A percentile compares a stretch with the other conserved stretches of the same genome.
Evolutionary conservation across 2,113 vertebrate species (phyloP).

Genomic region (Trematocara unimaculatum): DNA sequence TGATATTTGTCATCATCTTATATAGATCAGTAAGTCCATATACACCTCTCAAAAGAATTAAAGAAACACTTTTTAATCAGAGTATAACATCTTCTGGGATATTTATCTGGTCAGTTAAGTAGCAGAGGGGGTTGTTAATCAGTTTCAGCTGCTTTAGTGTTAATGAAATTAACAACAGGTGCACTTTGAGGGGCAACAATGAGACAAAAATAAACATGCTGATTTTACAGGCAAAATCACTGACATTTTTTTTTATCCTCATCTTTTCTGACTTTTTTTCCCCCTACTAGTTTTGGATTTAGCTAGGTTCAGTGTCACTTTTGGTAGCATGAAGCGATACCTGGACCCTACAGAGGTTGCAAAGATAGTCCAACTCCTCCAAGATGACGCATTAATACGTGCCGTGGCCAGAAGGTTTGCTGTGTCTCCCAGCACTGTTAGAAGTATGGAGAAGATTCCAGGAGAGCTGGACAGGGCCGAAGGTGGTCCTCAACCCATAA

Average conservation of each 20-base stretch:
- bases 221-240: neutral
- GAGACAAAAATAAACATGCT: neutral
- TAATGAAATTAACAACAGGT: neutral
- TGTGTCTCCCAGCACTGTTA: neutral
- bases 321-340: neutral
- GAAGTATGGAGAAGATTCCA: neutral
- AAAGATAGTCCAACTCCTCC: neutral
- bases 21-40: neutral
- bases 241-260: neutral
- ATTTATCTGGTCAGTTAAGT: neutral
- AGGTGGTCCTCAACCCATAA: neutral
- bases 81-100: neutral
- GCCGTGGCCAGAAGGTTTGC: neutral
- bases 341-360: neutral
- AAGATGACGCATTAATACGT: neutral
- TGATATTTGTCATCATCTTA: neutral
- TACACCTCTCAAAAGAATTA: neutral
- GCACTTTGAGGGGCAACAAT: neutral
- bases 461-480: neutral
- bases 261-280: neutral
- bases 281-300: neutral
- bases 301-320: neutral
- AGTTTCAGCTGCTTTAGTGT: neutral
- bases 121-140: neutral
- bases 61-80: neutral